Percentiles rank a stretch among this genome's conserved stretches.
Evolutionary conservation across 2,888 invertebrate species (phyloP).

Genomic region (Plebejus argus): DNA sequence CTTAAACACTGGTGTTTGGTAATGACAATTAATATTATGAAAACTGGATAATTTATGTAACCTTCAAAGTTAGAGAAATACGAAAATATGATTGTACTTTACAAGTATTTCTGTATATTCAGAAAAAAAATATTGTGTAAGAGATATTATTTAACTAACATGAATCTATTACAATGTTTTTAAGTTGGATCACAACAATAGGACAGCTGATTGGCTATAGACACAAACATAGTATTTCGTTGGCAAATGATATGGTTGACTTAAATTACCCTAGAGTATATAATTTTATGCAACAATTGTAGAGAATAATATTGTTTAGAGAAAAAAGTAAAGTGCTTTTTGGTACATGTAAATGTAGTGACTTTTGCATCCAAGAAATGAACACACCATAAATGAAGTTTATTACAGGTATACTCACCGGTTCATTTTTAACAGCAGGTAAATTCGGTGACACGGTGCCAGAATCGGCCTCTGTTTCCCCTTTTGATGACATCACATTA

Average conservation of each 20-base stretch:
- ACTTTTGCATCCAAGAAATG: neutral
- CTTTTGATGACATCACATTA: slow-evolving; percentile 81
- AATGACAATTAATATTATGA: too few species aligned
- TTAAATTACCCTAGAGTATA: neutral
- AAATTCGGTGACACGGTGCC: slow-evolving; percentile 78
- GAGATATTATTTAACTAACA: neutral
- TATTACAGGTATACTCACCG: slow-evolving; percentile 56
- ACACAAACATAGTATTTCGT: neutral
- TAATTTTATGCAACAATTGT: neutral
- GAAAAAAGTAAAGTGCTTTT: neutral
- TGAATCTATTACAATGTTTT: neutral
- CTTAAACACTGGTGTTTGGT: too few species aligned
- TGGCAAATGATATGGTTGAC: neutral
- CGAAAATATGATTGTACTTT: neutral
- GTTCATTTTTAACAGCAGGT: slow-evolving; percentile 73
- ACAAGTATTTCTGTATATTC: neutral
- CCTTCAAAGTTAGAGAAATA: too few species aligned
- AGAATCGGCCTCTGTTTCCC: slow-evolving; percentile 80
- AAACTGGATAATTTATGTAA: too few species aligned
- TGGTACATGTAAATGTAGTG: neutral
- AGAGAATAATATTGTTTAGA: neutral
- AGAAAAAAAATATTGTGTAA: neutral
- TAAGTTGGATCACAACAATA: slow-evolving; percentile 20
- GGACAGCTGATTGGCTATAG: slow-evolving; percentile 16
- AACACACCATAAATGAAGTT: neutral